These are phyloP conservation scores for Cyprinella venusta DNA, from an alignment of 2,797 vertebrate species.

Conservation along the genomic window DNA sequence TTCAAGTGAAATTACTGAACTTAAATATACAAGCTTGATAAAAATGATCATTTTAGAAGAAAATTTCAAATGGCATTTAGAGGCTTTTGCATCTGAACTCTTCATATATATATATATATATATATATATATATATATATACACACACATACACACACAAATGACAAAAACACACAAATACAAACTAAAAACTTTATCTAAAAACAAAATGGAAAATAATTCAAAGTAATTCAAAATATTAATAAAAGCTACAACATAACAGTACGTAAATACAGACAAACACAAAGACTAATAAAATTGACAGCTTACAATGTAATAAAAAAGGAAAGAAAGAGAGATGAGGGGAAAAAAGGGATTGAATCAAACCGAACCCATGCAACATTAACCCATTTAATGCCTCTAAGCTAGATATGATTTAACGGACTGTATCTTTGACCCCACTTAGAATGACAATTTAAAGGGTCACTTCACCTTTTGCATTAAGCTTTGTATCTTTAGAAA, in stretches of 20 bases:
- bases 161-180: not conserved
- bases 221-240: not conserved
- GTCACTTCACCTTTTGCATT: too few species aligned
- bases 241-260: not conserved
- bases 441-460: not conserved
- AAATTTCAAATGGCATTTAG: too few species aligned
- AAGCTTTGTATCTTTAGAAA: too few species aligned
- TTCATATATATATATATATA: too few species aligned
- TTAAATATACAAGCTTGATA: too few species aligned
- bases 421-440: slow-evolving; percentile 9
- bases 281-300: not conserved
- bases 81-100: too few species aligned
- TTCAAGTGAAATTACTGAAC: too few species aligned
- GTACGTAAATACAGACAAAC: not conserved
- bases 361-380: not conserved
- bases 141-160: too few species aligned
- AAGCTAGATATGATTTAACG: not conserved
- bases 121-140: too few species aligned
- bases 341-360: not conserved
- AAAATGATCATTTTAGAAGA: too few species aligned
- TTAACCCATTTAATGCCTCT: slow-evolving; percentile 19
- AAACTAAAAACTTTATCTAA: not conserved
- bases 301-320: not conserved
- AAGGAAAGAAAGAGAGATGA: not conserved
- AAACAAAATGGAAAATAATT: not conserved